Evolutionary conservation across 2,113 vertebrate species (phyloP), one percentile per base, ranked within the genome.

Genomic region (Mungos mungo): DNA sequence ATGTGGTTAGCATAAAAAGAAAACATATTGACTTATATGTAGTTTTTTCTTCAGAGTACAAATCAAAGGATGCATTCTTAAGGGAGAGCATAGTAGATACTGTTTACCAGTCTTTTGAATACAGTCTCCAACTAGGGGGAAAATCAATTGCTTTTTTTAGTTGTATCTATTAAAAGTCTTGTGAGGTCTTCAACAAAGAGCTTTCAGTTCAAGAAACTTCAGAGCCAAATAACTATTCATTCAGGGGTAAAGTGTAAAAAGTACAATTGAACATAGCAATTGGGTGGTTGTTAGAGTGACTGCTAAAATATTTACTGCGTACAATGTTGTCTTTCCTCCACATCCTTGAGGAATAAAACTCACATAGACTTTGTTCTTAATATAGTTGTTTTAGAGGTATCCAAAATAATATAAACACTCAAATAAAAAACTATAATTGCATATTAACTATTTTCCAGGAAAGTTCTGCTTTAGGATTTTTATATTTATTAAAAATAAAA

Each of bases 91-190:
- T 91, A 81, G 77, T 94, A 93, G 88, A 93, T 96, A 91, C 93
- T 96, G 77, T 96, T 97, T 96, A 97, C 57, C 80, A 93, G 41
- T 95, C 93, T 97, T 97, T 97, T 96, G 96, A 98, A 91, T 98
- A 86, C 85, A 89, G 81, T 81, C 35, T 93, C 41, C 82, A 97
- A 96, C 83, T 74, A 89, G 92, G 91, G 82, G 91, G 35, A 35
- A 97, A 97, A 96, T 97, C 95, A 95, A 93, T 97, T 97, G 85
- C 88, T 77, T 47, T 93, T 97, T 98, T 97, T 88, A 96, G 95
- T 88, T 95, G 79, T 96, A 76, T 96, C 93, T 93, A 97, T 96
- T 97, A 97, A 93, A 97, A 97, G 88, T 95, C 93, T 92, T 97
- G 29, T 95, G 95, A 95, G 81, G 33, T 93, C 95, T 97, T 98